Conservation (phyloP, 35 echinoderm and acorn worm species). For the Nesometra sesokonis region DNA sequence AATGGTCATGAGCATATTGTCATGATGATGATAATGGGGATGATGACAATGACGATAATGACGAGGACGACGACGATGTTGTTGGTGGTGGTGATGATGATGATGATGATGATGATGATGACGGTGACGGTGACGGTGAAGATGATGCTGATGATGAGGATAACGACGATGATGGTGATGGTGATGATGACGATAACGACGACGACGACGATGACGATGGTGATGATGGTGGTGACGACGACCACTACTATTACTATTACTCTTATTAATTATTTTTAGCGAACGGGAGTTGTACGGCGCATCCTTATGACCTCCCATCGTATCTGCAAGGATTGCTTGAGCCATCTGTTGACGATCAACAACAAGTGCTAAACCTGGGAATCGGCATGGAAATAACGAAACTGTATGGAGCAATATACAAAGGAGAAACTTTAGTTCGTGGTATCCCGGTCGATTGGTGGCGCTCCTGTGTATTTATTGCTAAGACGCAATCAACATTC, state of each 20-base stretch:
- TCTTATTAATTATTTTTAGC: background rate
- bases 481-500: background rate
- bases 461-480: background rate
- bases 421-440: background rate
- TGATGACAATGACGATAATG: too few relatives aligned
- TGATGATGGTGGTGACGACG: too few relatives aligned
- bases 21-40: too few relatives aligned
- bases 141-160: background rate
- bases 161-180: too few relatives aligned
- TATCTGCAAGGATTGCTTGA: background rate
- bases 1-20: too few relatives aligned
- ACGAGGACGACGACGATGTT: too few relatives aligned
- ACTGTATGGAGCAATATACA: background rate
- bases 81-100: too few relatives aligned
- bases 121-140: too few relatives aligned
- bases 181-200: too few relatives aligned
- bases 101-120: too few relatives aligned
- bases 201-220: too few relatives aligned
- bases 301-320: background rate
- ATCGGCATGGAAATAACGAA: background rate
- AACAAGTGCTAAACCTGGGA: background rate
- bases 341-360: background rate
- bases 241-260: too few relatives aligned
- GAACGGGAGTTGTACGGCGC: background rate
- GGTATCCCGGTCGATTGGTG: background rate